Evolutionary conservation across 1,140 invertebrate genomes (phyloP).

Genomic region (Atta texana): DNA sequence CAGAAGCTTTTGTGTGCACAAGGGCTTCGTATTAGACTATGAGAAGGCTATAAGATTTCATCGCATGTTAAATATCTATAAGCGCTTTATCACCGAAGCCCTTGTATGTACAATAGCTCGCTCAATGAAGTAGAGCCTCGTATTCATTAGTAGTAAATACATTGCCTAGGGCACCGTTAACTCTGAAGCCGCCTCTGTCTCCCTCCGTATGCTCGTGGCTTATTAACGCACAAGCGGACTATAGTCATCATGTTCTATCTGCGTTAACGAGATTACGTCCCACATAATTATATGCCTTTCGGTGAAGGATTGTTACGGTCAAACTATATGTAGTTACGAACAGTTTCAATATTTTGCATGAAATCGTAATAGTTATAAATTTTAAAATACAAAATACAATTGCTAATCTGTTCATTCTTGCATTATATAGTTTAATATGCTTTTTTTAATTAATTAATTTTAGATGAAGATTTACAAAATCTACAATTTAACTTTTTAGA

Average conservation of each 20-base stretch:
- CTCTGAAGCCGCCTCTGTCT: conserved; percentile 28
- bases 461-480: neutral
- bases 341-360: neutral
- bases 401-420: neutral
- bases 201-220: conserved; percentile 23
- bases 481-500: neutral
- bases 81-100: conserved; percentile 17
- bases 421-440: neutral
- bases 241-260: conserved; percentile 46
- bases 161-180: conserved; percentile 23
- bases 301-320: conserved; percentile 14
- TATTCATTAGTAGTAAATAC: conserved; percentile 43
- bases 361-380: conserved; percentile 5
- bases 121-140: conserved; percentile 6
- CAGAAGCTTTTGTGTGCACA: neutral
- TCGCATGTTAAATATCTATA: conserved; percentile 16
- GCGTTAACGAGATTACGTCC: conserved; percentile 53
- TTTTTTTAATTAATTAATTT: neutral
- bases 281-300: conserved; percentile 35
- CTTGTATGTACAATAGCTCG: neutral
- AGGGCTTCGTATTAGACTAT: conserved; percentile 12
- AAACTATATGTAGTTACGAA: neutral
- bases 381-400: conserved; percentile 2
- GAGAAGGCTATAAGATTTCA: conserved; percentile 38
- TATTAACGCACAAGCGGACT: conserved; percentile 50